Base-by-base conservation (phyloP, 2,797 vertebrate genomes). In the Macrochelys suwanniensis region DNA sequence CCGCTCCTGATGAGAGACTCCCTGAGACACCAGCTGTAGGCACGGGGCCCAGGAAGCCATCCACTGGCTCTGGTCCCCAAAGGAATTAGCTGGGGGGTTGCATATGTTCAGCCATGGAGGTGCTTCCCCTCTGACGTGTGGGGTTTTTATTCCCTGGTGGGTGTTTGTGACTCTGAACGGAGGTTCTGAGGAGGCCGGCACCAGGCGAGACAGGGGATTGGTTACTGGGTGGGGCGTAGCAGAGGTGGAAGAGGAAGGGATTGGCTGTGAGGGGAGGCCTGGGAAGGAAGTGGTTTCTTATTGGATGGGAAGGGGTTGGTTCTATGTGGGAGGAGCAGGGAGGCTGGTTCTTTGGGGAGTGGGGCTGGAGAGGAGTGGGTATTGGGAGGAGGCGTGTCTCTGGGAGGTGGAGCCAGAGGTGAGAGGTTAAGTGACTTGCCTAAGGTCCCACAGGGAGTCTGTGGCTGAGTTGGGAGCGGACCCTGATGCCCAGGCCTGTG, bases 1-100 rank as follows among this genome's bases (percentile, higher is more conserved):
- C n/a, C 1, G 23, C 13, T 13, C 4, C 10, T 42, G 1, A 0
- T 0, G 76, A 9, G 87, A 23, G 37, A 42, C 37, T 42, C 37
- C 37, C 42, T 4, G 79, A 83, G 82, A 19, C 61, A n/a, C 74
- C 89, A 77, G 85, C 83, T 71, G 82, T 82, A 59, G 78, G 84
- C 68, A 54, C 2, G 2, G 45, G 82, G 87, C 82, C 88, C 81
- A 28, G 57, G 77, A 80, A 59, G 80, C 23, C 2, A 0, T 42
- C 88, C 56, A 82, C 89, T 89, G 87, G 90, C 88, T 91, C 86
- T 2, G 2, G 80, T 87, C 17, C 82, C 90, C 0, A 10, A 68
- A 54, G 77, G 10, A n/a, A 81, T 85, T 31, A 76, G 53, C 50
- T 0, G 1, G 10, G 37, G 42, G n/a, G 56, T 85, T 10, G 42